Evolutionary conservation across 2,888 invertebrate species (phyloP), one percentile per base, ranked within the genome.

Genomic region (Sarcophaga caerulescens): DNA sequence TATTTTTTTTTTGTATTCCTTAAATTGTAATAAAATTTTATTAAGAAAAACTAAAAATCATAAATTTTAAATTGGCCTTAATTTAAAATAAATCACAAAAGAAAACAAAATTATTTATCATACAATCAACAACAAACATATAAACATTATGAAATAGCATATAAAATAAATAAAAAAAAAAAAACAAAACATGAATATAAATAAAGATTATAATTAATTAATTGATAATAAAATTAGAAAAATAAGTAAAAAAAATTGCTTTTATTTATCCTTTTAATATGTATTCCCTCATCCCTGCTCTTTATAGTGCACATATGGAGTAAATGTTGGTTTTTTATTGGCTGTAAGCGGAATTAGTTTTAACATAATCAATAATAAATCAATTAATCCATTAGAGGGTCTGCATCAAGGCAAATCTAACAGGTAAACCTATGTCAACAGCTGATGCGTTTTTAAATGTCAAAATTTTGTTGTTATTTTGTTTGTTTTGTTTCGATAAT

Each of bases 41-140:
- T 63, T 65, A 65, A 78, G 8, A n/a, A 75, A 52, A 35, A 35
- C 0, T 10, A 71, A 45, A 63, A 35, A 78, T 59, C 57, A 59
- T 21, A 73, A 82, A 57, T 83, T 83, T 83, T 83, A 81, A 83
- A 80, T 83, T 83, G 85, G 82, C 80, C 80, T 85, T 80, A 59
- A 85, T 77, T 77, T 81, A 68, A 83, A 80, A 77, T 68, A 63
- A 23, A 21, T 45, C 44, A 59, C 60, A 62, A 80, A 17, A 57
- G 17, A 59, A n/a, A 52, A 71, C n/a, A 68, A 59, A 63, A 70
- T 35, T 35, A 35, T 35, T 35, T 8, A 8, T 35, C 35, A 35
- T 35, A 35, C 35, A 45, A 66, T 35, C 25, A 25, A 80, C 71
- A 83, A 80, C 76, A 77, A 73, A 80, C 68, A 80, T 83, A 75